A percentile compares a stretch with the other conserved stretches of the same genome.
Evolutionary conservation across 1,140 invertebrate species (phyloP).

Genomic region (Bombus balteatus): DNA sequence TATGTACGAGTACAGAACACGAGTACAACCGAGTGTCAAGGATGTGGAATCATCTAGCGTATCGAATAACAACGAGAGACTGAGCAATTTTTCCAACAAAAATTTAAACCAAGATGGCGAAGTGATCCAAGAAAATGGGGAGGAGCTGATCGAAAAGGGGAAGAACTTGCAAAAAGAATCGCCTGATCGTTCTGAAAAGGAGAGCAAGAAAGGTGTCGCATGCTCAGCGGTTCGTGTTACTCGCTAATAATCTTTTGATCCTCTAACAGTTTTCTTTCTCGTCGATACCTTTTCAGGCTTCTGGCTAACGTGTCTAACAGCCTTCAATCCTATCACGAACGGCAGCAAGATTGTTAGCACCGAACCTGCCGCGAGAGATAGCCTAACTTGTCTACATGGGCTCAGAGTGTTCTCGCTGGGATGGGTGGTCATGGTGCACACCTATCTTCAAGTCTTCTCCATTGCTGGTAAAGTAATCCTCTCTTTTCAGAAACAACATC

Average conservation of each 20-base stretch:
- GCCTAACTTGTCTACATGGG: slow-evolving; percentile 91
- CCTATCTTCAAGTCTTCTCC: slow-evolving; percentile 91
- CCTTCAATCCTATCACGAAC: slow-evolving; percentile 86
- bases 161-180: slow-evolving; percentile 62
- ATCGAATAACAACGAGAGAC: slow-evolving; percentile 79
- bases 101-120: slow-evolving; percentile 73
- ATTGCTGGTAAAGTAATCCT: slow-evolving; percentile 85
- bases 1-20: slow-evolving; percentile 81
- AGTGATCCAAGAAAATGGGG: slow-evolving; percentile 72
- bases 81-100: slow-evolving; percentile 74
- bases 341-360: slow-evolving; percentile 85
- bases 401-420: slow-evolving; percentile 92
- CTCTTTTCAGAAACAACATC: not conserved
- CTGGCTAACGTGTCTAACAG: slow-evolving; percentile 84
- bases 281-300: slow-evolving; percentile 77
- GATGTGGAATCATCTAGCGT: slow-evolving; percentile 75
- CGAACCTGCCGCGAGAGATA: slow-evolving; percentile 84
- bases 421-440: slow-evolving; percentile 97
- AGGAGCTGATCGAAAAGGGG: slow-evolving; percentile 77
- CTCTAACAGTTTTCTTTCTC: not conserved
- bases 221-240: not conserved
- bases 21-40: slow-evolving; percentile 62
- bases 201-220: slow-evolving; percentile 35
- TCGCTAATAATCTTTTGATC: not conserved
- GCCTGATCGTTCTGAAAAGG: slow-evolving; percentile 7